Evolutionary conservation across 2,113 vertebrate genomes (phyloP).

Genomic region (Archilochus colubris): DNA sequence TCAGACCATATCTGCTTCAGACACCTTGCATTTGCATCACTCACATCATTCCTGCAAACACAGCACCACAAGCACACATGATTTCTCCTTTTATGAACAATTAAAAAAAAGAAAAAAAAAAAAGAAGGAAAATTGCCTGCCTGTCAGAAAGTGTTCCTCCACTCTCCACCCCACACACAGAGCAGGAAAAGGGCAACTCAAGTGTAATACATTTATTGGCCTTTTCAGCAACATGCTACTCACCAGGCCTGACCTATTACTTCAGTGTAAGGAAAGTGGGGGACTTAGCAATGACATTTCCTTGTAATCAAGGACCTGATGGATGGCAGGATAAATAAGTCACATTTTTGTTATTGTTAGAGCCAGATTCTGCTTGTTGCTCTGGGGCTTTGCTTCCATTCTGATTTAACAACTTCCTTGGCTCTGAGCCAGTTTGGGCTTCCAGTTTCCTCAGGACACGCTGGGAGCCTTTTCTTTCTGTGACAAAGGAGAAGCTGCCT

Average conservation of each 20-base stretch:
- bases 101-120: neutral
- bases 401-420: constrained; percentile 12
- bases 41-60: neutral
- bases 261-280: neutral
- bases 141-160: neutral
- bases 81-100: neutral
- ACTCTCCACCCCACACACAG: neutral
- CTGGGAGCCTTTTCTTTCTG: neutral
- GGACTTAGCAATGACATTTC: neutral
- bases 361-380: neutral
- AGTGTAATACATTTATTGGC: neutral
- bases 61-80: neutral
- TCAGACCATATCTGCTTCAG: neutral
- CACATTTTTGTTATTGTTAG: neutral
- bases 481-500: neutral
- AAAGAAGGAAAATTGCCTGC: neutral
- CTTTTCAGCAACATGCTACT: neutral
- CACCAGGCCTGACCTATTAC: neutral
- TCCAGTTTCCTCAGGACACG: constrained; percentile 10
- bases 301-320: neutral
- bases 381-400: neutral
- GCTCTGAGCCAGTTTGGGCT: constrained; percentile 14
- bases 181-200: neutral
- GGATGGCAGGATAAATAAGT: neutral
- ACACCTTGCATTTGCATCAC: neutral